A percentile compares a stretch with the other conserved stretches of the same genome.
phyloP scores from a whole-genome alignment of 2,113 vertebrate genomes.

The Tenrec ecaudatus region DNA sequence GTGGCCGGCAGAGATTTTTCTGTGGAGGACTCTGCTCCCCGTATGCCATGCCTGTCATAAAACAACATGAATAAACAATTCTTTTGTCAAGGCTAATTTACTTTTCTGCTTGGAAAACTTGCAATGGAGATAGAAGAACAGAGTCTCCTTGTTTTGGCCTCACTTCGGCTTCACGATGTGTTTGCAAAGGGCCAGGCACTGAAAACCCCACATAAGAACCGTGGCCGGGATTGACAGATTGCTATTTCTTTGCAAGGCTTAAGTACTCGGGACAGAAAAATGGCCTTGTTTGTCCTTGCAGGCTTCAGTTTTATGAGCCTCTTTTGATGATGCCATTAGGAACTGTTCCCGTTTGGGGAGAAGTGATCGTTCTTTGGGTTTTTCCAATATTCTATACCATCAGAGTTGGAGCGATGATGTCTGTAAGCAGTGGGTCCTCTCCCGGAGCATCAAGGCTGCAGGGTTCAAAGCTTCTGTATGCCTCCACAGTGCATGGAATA shows the following conservation, averaged over 20 bases:
- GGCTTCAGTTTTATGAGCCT: constrained; percentile 63
- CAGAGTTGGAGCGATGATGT: accelerated
- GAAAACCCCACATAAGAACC: constrained; percentile 55
- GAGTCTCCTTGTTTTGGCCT: constrained; percentile 60
- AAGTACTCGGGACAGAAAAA: constrained; percentile 65
- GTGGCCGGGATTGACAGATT: constrained; percentile 61
- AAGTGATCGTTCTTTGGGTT: constrained; percentile 61
- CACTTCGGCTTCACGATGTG: constrained; percentile 65
- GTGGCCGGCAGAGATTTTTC: constrained; percentile 27
- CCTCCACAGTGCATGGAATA: neutral
- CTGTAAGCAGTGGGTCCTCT: neutral
- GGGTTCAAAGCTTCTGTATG: neutral
- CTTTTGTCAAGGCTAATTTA: constrained; percentile 73
- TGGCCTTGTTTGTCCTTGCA: constrained; percentile 75
- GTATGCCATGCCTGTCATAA: constrained; percentile 35
- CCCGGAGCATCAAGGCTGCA: neutral
- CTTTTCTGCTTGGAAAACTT: constrained; percentile 59
- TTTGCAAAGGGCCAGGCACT: constrained; percentile 39
- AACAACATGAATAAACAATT: constrained; percentile 70
- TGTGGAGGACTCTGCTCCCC: constrained; percentile 17
- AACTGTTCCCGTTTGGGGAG: constrained; percentile 58
- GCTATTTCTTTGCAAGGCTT: constrained; percentile 69
- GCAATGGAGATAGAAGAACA: neutral
- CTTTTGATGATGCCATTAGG: constrained; percentile 72
- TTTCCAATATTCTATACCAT: constrained; percentile 24